Conservation (phyloP, 2,797 vertebrate genomes). For the Liparis tanakae region DNA sequence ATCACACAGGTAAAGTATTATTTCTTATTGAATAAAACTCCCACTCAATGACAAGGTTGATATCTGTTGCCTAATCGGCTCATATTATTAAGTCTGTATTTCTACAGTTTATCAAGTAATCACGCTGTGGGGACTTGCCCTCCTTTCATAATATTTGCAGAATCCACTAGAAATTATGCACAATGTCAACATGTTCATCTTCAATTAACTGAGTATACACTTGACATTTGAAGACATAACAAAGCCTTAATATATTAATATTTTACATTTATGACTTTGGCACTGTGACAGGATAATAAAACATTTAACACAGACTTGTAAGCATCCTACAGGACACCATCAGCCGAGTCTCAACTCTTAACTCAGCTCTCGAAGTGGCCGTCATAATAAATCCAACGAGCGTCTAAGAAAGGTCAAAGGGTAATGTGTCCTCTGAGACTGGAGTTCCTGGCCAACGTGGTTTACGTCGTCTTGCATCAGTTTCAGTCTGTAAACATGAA, state of each 20-base stretch:
- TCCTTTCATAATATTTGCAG: neutral
- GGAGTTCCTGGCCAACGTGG: neutral
- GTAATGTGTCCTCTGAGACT: slow-evolving; percentile 15
- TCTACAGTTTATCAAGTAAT: neutral
- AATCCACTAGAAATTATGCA: neutral
- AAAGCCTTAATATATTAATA: neutral
- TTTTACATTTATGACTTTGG: neutral
- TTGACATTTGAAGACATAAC: neutral
- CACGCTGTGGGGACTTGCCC: neutral
- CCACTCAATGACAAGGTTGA: neutral
- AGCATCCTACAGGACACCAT: slow-evolving; percentile 8
- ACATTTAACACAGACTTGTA: slow-evolving; percentile 10
- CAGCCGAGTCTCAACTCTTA: neutral
- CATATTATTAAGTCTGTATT: neutral
- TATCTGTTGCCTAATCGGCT: neutral
- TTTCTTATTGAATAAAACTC: neutral
- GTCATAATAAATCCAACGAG: slow-evolving; percentile 10
- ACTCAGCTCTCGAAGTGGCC: neutral
- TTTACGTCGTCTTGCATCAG: slow-evolving; percentile 28
- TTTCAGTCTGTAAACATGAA: slow-evolving; percentile 9
- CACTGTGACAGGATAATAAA: slow-evolving; percentile 6
- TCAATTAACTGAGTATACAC: neutral
- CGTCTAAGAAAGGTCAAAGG: slow-evolving; percentile 5
- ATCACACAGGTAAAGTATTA: slow-evolving; percentile 92
- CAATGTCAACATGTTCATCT: neutral